phyloP scores from a whole-genome alignment of 2,113 vertebrate species.

The Chloroceryle aenea region DNA sequence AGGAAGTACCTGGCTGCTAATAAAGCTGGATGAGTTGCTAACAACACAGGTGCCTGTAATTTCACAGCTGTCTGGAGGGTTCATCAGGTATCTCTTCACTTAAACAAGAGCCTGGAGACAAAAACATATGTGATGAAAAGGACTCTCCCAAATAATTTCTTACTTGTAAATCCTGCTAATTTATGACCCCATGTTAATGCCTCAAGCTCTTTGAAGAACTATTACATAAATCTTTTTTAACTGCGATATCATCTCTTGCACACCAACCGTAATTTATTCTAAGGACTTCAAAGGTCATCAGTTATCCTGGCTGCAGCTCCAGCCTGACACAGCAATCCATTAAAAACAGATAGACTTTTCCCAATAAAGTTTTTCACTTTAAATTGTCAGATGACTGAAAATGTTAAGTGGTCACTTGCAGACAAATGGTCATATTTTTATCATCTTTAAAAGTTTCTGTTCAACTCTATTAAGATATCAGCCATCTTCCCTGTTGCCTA shows the following conservation, averaged over 20 bases:
- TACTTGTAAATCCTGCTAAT: conserved; percentile 65
- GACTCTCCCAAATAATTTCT: conserved; percentile 34
- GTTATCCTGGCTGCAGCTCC: conserved; percentile 51
- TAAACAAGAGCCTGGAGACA: background rate
- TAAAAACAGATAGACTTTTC: conserved; percentile 35
- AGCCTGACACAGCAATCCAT: conserved; percentile 26
- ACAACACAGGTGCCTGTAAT: conserved; percentile 10
- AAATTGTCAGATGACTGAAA: conserved; percentile 20
- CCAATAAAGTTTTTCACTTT: conserved; percentile 35
- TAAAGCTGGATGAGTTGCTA: conserved; percentile 31
- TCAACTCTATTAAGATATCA: background rate
- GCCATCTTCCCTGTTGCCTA: background rate
- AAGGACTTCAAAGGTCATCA: conserved; percentile 70
- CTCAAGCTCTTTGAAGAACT: conserved; percentile 65
- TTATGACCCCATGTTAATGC: conserved; percentile 65
- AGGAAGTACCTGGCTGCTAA: conserved; percentile 11
- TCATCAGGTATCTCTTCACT: conserved; percentile 32
- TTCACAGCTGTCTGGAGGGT: conserved; percentile 14
- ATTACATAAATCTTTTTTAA: conserved; percentile 78
- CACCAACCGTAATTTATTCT: conserved; percentile 70
- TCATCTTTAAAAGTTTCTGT: conserved; percentile 24
- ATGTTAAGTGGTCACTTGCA: conserved; percentile 12
- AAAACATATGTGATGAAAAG: conserved; percentile 49
- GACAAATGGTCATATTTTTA: conserved; percentile 18
- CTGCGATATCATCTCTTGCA: conserved; percentile 67